These are phyloP conservation scores for Cantharis rufa DNA, from an alignment of 2,888 invertebrate species.

Conservation along the genomic window DNA sequence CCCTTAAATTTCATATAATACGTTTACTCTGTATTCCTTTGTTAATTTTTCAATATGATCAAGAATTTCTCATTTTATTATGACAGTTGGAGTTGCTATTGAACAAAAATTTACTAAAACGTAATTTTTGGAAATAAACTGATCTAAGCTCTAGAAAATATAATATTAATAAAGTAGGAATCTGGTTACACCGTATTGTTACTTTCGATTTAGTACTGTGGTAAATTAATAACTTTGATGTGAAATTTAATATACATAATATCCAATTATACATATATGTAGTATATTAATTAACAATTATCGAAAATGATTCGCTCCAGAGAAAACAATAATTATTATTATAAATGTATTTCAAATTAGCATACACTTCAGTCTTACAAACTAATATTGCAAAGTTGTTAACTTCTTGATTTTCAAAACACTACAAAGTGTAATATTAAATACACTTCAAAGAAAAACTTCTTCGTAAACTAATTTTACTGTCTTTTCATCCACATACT, in stretches of 20 bases:
- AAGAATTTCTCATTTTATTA: background rate
- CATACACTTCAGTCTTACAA: background rate
- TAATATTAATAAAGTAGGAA: background rate
- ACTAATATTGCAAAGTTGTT: background rate
- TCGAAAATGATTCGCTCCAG: background rate
- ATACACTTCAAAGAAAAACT: background rate
- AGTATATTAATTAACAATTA: too few species aligned
- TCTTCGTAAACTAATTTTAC: background rate
- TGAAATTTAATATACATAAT: background rate
- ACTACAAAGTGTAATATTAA: background rate
- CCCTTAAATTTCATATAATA: constrained; percentile 16
- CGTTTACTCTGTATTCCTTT: constrained; percentile 7
- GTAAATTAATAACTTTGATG: too few species aligned
- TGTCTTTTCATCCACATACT: background rate
- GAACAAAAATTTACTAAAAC: background rate
- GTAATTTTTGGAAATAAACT: background rate
- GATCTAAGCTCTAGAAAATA: background rate
- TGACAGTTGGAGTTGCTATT: background rate
- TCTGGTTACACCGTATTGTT: background rate
- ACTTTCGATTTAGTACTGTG: too few species aligned
- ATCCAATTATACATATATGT: background rate
- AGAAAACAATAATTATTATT: background rate
- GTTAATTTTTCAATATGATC: background rate
- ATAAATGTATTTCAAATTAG: background rate
- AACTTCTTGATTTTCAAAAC: background rate